Evolutionary conservation across 1,140 invertebrate genomes (phyloP).

Genomic region (Mizuhopecten yessoensis): DNA sequence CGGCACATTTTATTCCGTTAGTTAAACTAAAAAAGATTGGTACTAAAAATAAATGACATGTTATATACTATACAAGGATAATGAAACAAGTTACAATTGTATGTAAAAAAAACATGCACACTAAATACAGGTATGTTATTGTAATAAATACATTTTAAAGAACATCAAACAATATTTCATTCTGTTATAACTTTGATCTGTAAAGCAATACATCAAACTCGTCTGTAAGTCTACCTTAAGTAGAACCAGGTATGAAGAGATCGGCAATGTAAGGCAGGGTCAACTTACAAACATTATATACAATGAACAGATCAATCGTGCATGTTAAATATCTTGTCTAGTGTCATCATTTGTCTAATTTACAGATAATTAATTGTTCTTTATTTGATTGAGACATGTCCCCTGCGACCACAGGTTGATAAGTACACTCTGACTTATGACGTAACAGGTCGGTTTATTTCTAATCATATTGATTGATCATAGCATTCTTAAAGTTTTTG

Average conservation of each 20-base stretch:
- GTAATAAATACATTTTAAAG: neutral
- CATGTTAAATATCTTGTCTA: conserved; percentile 22
- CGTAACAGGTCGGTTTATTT: neutral
- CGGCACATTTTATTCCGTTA: no score
- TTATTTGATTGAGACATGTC: conserved; percentile 24
- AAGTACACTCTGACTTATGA: neutral
- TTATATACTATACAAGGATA: no score
- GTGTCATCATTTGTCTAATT: conserved; percentile 34
- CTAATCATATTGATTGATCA: neutral
- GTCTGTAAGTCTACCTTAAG: neutral
- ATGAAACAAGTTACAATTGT: neutral
- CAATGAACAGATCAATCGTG: neutral
- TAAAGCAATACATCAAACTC: conserved; percentile 3
- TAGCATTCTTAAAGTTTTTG: neutral
- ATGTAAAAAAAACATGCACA: neutral
- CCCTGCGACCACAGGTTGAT: neutral
- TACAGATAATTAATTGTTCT: conserved; percentile 23
- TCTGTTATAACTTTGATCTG: neutral
- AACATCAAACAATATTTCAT: conserved; percentile 40
- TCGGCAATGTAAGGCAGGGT: neutral
- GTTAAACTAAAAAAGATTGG: no score
- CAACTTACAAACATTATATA: neutral
- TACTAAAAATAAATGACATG: no score
- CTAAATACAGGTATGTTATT: neutral
- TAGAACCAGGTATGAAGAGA: conserved; percentile 32